These are phyloP conservation scores for Halictus ligatus DNA, from an alignment of 2,888 invertebrate genomes.

Conservation along the genomic window DNA sequence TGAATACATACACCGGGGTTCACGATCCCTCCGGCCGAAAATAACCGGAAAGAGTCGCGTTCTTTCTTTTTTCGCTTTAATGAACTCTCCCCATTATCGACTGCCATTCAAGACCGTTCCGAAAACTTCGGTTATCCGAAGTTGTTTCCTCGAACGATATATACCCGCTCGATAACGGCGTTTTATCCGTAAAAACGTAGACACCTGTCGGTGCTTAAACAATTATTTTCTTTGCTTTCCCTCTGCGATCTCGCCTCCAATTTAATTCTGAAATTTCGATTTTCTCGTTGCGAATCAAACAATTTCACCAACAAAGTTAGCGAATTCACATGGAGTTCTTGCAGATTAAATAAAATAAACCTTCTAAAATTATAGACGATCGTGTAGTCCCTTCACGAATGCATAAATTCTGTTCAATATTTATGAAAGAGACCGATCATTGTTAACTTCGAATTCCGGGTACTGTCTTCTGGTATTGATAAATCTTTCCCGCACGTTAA, in stretches of 20 bases:
- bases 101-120: neutral
- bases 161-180: neutral
- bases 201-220: neutral
- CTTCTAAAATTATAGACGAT: neutral
- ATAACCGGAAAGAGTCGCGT: conserved; percentile 50
- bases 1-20: conserved; percentile 41
- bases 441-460: too few relatives aligned
- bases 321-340: neutral
- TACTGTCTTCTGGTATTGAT: too few relatives aligned
- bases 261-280: neutral
- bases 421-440: neutral
- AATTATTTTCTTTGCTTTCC: neutral
- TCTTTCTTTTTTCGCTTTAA: conserved; percentile 10
- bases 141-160: neutral
- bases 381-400: too few relatives aligned
- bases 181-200: neutral
- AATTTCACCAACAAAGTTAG: neutral
- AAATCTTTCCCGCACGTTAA: too few relatives aligned
- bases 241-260: neutral
- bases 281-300: neutral
- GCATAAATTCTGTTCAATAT: too few relatives aligned
- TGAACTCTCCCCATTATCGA: conserved; percentile 20
- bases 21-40: conserved; percentile 49
- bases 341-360: neutral
- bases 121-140: neutral